Base-by-base conservation (phyloP, 2,797 vertebrate genomes). In the Macroramphosus scolopax region DNA sequence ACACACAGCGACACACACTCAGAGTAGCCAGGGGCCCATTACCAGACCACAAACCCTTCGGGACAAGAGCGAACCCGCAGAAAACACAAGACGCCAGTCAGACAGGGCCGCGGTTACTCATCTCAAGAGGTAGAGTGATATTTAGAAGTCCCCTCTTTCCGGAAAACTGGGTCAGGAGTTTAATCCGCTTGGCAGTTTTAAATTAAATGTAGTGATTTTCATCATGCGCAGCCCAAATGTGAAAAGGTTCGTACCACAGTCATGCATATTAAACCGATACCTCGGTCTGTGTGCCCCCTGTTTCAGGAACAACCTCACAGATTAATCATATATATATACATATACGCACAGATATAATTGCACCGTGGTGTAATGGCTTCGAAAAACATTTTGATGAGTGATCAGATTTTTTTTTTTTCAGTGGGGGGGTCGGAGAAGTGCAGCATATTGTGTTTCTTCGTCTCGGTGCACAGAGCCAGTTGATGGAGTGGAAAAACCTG, bases 361-460 rank as follows among this genome's bases (percentile, higher is more conserved):
- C 52, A 53, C 51, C 24, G 11, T 17, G 41, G 63, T 69, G 67
- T 76, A 82, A 85, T 81, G 78, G 74, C 65, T 63, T 48, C 59
- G 77, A 78, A 82, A 82, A 80, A 80, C 50, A 61, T 75, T 78
- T 64, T 72, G 74, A 81, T 68, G 77, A 67, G 58, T 15, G 65
- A 77, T 79, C 20, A 12, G 61, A 63, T 78, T 81, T 64, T 74
- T 60, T n/a, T n/a, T n/a, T n/a, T n/a, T n/a, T n/a, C n/a, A n/a
- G n/a, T n/a, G n/a, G n/a, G n/a, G n/a, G 20, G 35, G 20, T 11
- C 13, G 31, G 15, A 41, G 43, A 44, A 54, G 45, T 41, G 56
- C 33, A 38, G 53, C 77, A 81, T 83, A 78, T 79, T 83, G 76
- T 65, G 45, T 62, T 66, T 76, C 71, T 69, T 70, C 70, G 28